Base-by-base conservation (phyloP, 1,140 invertebrate genomes). In the Grapholita molesta region DNA sequence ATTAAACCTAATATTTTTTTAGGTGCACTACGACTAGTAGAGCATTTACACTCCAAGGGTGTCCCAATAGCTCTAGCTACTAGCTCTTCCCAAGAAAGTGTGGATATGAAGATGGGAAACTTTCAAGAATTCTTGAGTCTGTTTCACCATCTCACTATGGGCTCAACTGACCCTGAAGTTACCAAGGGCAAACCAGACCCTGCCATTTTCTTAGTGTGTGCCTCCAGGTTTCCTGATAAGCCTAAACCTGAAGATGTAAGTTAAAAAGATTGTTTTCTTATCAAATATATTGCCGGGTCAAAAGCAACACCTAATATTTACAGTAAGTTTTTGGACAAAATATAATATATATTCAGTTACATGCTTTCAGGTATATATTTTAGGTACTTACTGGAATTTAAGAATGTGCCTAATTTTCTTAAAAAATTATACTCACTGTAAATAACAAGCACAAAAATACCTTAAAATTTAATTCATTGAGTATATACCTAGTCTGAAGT, bases 141-240 rank as follows among this genome's bases (percentile, higher is more conserved):
- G 52, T 97, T 96, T 80, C 84, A 93, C 73, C 96, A 96, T 82
- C 89, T 94, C 25, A 95, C 96, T 0, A 92, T 94, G 67, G 95
- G 94, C 12, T 93, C 94, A 12, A 93, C 94, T 38, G 96, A 97
- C 85, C 94, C 95, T 8, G 95, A 96, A 76, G 95, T 97, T 0
- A 94, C 94, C 69, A 91, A 93, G 70, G 96, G 96, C 18, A 97
- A 97, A 92, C 96, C 96, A 15, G 93, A 93, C 35, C 96, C 96
- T 0, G 95, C 96, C 77, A 95, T 96, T 75, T 97, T 96, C 86
- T 84, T 96, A 21, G 93, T 97, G 8, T 95, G 95, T 78, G 95
- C 96, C 5, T 92, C 92, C 48, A 88, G 95, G 66, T 97, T 98
- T 85, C 77, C 91, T 30, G 92, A 94, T 70, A 92, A 91, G 71